Evolutionary conservation across 1,140 invertebrate species (phyloP).

Genomic region (Drosophila auraria): DNA sequence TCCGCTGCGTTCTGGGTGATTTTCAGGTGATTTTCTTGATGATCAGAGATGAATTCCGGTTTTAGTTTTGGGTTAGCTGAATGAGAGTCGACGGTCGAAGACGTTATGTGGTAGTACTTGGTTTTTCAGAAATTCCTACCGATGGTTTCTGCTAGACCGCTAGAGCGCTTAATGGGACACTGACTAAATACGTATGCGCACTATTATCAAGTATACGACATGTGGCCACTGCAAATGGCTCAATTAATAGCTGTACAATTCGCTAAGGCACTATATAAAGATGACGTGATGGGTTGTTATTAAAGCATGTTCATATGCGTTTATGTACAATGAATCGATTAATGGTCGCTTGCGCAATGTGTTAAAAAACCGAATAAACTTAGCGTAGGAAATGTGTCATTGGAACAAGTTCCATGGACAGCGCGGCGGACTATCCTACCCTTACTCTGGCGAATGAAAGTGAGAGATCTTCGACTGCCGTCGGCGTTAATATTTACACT

Average conservation of each 20-base stretch:
- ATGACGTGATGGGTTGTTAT: slow-evolving; percentile 35
- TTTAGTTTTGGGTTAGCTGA: slow-evolving; percentile 52
- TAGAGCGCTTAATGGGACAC: slow-evolving; percentile 35
- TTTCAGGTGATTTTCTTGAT: slow-evolving; percentile 36
- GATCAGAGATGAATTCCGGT: slow-evolving; percentile 43
- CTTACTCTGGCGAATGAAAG: slow-evolving; percentile 1
- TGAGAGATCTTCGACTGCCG: slow-evolving; percentile 6
- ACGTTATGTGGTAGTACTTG: slow-evolving; percentile 19
- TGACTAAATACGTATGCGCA: slow-evolving; percentile 40
- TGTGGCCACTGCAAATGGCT: slow-evolving; percentile 61
- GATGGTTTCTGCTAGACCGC: slow-evolving; percentile 31
- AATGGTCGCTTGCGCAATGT: slow-evolving; percentile 42
- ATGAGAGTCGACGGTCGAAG: slow-evolving; percentile 27
- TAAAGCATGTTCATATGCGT: slow-evolving; percentile 15
- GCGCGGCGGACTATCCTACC: neutral
- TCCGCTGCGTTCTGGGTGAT: slow-evolving; percentile 15
- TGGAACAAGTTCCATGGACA: slow-evolving; percentile 14
- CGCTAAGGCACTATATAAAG: slow-evolving; percentile 35
- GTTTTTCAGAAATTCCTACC: slow-evolving; percentile 20
- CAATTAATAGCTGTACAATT: slow-evolving; percentile 36
- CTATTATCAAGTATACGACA: slow-evolving; percentile 73
- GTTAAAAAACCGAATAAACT: slow-evolving; percentile 48
- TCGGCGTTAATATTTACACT: slow-evolving; percentile 56
- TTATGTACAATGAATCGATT: slow-evolving; percentile 46
- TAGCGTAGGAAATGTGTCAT: slow-evolving; percentile 41